Percentiles rank a stretch among this genome's conserved stretches.
Conservation (phyloP, 2,113 vertebrate species). For the Psettodes erumei region DNA sequence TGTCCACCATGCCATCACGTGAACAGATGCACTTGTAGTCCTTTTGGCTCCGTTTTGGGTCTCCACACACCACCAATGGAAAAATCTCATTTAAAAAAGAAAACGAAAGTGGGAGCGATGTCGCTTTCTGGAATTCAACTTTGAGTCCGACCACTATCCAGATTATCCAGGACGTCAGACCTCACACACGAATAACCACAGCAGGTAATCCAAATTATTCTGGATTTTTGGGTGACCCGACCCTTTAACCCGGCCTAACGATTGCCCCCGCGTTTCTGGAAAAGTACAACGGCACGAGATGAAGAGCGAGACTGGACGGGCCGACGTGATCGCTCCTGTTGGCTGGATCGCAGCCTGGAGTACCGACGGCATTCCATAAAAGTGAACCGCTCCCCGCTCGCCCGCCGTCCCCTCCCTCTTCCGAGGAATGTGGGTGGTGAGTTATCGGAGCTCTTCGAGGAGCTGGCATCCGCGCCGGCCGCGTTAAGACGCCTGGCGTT, state of each 20-base stretch:
- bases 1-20: too few species aligned
- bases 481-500: slow-evolving; percentile 3
- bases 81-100: too few species aligned
- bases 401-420: slow-evolving; percentile 23
- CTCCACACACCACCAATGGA: too few species aligned
- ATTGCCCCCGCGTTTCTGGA: not conserved
- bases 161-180: too few species aligned
- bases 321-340: slow-evolving; percentile 39
- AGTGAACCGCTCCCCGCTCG: slow-evolving; percentile 42
- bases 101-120: too few species aligned
- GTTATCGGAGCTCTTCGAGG: slow-evolving; percentile 33
- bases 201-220: not conserved
- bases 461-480: slow-evolving; percentile 40
- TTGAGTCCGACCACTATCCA: too few species aligned
- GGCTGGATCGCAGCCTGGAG: slow-evolving; percentile 21
- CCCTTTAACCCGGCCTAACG: not conserved
- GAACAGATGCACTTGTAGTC: too few species aligned
- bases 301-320: not conserved
- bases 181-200: too few species aligned
- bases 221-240: not conserved
- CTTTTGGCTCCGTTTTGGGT: too few species aligned
- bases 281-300: not conserved
- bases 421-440: slow-evolving; percentile 63
- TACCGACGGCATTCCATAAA: slow-evolving; percentile 55
- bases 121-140: too few species aligned